Percentiles rank a stretch among this genome's conserved stretches.
phyloP scores from a whole-genome alignment of 1,140 invertebrate genomes.

The Drosophila obscura region DNA sequence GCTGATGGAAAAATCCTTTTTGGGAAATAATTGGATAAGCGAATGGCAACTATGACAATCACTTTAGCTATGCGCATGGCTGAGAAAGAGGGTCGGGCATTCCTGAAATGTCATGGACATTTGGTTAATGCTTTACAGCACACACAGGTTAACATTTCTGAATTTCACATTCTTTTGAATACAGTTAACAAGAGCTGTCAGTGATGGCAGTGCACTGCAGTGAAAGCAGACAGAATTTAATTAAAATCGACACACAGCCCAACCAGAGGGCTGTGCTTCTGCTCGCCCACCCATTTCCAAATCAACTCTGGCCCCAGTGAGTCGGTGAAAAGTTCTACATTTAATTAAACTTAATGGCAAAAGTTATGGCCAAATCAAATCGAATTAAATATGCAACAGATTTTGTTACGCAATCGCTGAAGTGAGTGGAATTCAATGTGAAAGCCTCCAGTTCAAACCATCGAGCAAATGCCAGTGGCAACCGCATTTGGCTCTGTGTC shows the following conservation, averaged over 20 bases:
- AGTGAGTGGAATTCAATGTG: slow-evolving; percentile 40
- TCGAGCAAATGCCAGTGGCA: slow-evolving; percentile 5
- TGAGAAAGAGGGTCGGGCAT: too few species aligned
- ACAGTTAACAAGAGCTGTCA: slow-evolving; percentile 17
- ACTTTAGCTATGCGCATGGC: not conserved
- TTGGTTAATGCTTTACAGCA: not conserved
- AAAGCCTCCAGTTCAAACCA: not conserved
- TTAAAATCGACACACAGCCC: slow-evolving; percentile 51
- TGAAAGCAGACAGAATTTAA: slow-evolving; percentile 59
- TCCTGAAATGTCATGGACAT: not conserved
- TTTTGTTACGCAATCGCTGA: slow-evolving; percentile 61
- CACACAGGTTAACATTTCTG: not conserved
- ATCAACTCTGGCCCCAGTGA: not conserved
- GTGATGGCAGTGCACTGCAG: slow-evolving; percentile 7
- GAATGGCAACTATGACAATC: slow-evolving; percentile 46
- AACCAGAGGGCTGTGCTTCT: slow-evolving; percentile 3
- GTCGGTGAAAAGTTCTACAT: slow-evolving; percentile 56
- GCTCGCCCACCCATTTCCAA: slow-evolving; percentile 1
- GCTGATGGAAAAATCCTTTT: slow-evolving; percentile 43
- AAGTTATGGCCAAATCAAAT: slow-evolving; percentile 76
- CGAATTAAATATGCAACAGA: slow-evolving; percentile 78
- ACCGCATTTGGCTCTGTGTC: not conserved
- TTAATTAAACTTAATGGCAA: slow-evolving; percentile 80
- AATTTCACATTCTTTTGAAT: slow-evolving; percentile 21
- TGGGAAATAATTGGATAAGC: slow-evolving; percentile 33